These are phyloP conservation scores for Lethenteron camtschaticum DNA, from an alignment of 2,113 vertebrate species.

Conservation along the genomic window DNA sequence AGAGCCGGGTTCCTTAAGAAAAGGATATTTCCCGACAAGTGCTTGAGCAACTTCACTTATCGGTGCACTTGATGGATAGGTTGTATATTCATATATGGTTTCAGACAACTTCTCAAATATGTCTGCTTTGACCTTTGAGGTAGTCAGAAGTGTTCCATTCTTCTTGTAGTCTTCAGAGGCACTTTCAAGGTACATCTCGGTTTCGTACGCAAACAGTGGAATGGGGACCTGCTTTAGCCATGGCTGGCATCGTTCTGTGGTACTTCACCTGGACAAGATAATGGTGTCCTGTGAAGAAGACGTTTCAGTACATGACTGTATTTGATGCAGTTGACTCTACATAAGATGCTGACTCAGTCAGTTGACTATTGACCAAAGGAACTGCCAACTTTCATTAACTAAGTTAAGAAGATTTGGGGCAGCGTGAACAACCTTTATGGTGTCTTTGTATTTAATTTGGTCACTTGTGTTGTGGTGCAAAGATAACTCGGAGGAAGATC, in stretches of 20 bases:
- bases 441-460: conserved; percentile 15
- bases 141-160: conserved; percentile 7
- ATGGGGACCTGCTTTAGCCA: conserved; percentile 15
- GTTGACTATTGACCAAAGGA: conserved; percentile 8
- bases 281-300: conserved; percentile 6
- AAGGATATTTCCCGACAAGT: conserved; percentile 13
- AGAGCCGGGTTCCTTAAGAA: conserved; percentile 14
- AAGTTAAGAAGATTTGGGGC: conserved; percentile 10
- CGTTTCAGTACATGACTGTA: too few relatives aligned
- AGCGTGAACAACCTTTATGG: conserved; percentile 12
- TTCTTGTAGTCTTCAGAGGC: too few relatives aligned
- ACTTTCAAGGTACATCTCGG: conserved; percentile 12
- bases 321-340: too few relatives aligned
- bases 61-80: conserved; percentile 13
- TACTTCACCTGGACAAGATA: conserved; percentile 9
- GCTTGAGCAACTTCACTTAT: conserved; percentile 12
- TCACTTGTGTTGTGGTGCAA: conserved; percentile 10
- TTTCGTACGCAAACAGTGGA: conserved; percentile 13
- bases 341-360: too few relatives aligned
- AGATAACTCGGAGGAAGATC: conserved; percentile 11
- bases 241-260: conserved; percentile 8
- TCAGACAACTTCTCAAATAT: conserved; percentile 11
- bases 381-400: conserved; percentile 9
- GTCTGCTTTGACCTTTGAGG: conserved; percentile 11
- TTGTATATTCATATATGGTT: conserved; percentile 11